Base-by-base conservation (phyloP, 1,140 invertebrate species). In the Phymastichus coffea region DNA sequence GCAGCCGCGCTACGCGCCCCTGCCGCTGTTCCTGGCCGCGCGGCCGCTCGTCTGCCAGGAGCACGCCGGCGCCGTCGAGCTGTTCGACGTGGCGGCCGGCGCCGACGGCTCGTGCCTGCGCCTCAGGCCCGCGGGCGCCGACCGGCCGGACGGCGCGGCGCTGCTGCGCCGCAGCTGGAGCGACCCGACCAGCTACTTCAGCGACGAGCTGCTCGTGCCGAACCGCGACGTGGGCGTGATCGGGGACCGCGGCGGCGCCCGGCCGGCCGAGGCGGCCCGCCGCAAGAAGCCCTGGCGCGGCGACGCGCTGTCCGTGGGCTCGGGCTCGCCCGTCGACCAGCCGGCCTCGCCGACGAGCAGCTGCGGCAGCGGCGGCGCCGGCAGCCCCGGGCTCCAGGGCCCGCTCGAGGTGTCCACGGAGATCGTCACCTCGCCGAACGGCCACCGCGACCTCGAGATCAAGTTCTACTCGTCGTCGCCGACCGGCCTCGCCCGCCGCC, bases 371-470 rank as follows among this genome's bases (percentile, higher is more conserved):
- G 30, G 15, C n/a, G 60, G 53, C 0, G 26, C 59, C 22, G 52
- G 58, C 8, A 61, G 57, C 2, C 7, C 53, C 14, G 56, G 60
- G 1, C 59, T 62, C 0, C 76, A 77, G 51, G 70, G 73, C 47
- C 49, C 51, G 9, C 75, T 88, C 51, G 84, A 89, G 70, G 87
- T 91, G n/a, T 89, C 87, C 0, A 88, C 88, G 14, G 86, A 90
- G 66, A 90, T 91, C 56, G 86, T 90, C 28, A 89, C 88, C 19
- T 90, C 88, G 55, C 83, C 84, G 43, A 88, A 89, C 70, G 88
- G 88, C 4, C 88, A 90, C 68, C 80, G 88, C 44, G 88, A 90
- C 72, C 76, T 90, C 64, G 88, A 91, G 75, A 91, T 90, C 68
- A 88, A 88, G 67, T 87, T 91, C 74, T 89, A 87, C 72, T 86